phyloP scores from a whole-genome alignment of 2,113 vertebrate species.

The Podiceps cristatus region DNA sequence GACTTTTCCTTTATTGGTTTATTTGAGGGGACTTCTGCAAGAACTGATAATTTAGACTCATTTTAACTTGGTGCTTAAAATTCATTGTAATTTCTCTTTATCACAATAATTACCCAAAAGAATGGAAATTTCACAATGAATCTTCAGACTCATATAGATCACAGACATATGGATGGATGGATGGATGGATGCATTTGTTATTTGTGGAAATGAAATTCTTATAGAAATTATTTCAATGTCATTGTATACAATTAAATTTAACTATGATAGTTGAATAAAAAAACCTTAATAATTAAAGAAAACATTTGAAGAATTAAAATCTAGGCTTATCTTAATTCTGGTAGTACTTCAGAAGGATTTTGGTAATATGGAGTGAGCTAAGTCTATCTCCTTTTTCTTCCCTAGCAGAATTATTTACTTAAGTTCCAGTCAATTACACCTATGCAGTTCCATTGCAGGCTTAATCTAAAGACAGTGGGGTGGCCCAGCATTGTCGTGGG shows the following conservation, averaged over 20 bases:
- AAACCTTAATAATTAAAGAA: neutral
- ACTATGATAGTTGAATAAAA: neutral
- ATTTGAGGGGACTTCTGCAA: neutral
- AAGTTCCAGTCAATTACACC: constrained; percentile 31
- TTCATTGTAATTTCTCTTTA: neutral
- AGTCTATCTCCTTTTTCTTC: neutral
- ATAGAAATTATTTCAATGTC: neutral
- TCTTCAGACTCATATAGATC: neutral
- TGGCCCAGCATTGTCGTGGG: neutral
- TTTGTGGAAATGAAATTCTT: neutral
- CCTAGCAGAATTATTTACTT: neutral
- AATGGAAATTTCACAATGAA: neutral
- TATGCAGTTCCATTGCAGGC: neutral
- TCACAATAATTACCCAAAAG: neutral
- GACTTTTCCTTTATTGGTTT: neutral
- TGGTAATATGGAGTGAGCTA: neutral
- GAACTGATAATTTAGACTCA: neutral
- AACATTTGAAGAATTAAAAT: neutral
- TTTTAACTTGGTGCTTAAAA: neutral
- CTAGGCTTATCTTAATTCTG: neutral
- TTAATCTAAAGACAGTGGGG: constrained; percentile 26
- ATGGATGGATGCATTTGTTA: neutral
- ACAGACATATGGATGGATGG: rapidly evolving
- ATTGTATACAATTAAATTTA: neutral
- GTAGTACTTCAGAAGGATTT: neutral